Evolutionary conservation across 2,113 vertebrate genomes (phyloP), one percentile per base, ranked within the genome.

Genomic region (Osmerus mordax): DNA sequence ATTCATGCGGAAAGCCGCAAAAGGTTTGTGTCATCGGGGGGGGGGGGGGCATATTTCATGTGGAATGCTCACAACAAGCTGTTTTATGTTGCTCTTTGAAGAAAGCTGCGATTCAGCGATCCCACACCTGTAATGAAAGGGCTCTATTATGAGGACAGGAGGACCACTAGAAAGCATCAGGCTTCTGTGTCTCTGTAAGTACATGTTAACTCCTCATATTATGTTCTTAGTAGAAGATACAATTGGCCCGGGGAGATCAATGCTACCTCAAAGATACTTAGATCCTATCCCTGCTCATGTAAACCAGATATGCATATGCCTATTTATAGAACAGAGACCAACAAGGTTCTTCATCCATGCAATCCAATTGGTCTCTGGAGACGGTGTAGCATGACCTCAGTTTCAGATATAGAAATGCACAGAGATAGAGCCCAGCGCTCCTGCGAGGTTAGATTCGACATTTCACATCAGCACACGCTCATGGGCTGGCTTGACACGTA

Each of bases 381-480:
- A 84, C 51, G 29, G n/a, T 15, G 68, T 71, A 68, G 67, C 79
- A 69, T 84, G 83, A 78, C 64, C 81, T 81, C 18, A 72, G 77
- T 78, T 61, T 56, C 56, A 78, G 64, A 77, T 67, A 53, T 41
- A 56, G 41, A 63, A 62, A 19, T 23, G 58, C 14, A 11, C 56
- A n/a, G 53, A 81, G 61, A 83, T 73, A 75, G 73, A 63, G 63
- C 47, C 68, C 53, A 68, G 23, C 21, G 73, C 70, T 71, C 62
- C 71, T 72, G 55, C 52, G 68, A 75, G 80, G 72, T 25, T 62
- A 76, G 70, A 86, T 88, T 78, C 77, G 70, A 82, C 76, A 79
- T 85, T 86, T 89, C 89, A 88, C 78, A 75, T 87, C 78, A 70
- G 75, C 71, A 72, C 73, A 51, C 72, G 41, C 65, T 78, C 65